A percentile compares a stretch with the other conserved stretches of the same genome.
These are phyloP conservation scores for Gnathonemus echidnorhynchus DNA, from an alignment of 2,113 vertebrate genomes.

Conservation along the genomic window DNA sequence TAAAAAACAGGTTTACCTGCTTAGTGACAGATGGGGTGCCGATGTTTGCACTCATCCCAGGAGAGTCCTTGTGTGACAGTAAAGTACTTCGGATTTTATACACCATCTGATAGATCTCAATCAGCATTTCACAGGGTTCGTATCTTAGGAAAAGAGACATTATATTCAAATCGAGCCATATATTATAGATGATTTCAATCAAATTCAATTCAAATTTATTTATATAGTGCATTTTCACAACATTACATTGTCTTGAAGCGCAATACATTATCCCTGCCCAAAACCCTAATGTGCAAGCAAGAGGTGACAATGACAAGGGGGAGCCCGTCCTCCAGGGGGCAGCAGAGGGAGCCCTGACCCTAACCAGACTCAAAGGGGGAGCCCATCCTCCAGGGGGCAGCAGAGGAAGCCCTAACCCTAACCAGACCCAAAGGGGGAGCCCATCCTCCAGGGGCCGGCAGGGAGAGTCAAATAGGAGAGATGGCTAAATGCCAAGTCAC, in stretches of 20 bases:
- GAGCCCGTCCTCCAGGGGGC: neutral
- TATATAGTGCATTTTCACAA: neutral
- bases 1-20: slow-evolving; percentile 48
- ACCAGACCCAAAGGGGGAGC: neutral
- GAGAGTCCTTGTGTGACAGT: slow-evolving; percentile 56
- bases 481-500: too few relatives aligned
- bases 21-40: slow-evolving; percentile 44
- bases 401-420: neutral
- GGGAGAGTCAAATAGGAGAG: too few relatives aligned
- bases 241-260: neutral
- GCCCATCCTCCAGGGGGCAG: neutral
- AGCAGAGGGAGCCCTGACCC: neutral
- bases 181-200: neutral
- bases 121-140: slow-evolving; percentile 60
- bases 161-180: neutral
- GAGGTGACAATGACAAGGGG: neutral
- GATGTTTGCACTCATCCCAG: slow-evolving; percentile 34
- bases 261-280: neutral
- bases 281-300: neutral
- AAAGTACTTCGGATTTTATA: slow-evolving; percentile 63
- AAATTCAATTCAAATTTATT: neutral
- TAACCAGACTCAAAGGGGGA: neutral
- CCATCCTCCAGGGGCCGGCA: neutral
- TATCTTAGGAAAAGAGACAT: slow-evolving; percentile 41
- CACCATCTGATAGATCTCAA: slow-evolving; percentile 62